Conservation (phyloP, 2,797 vertebrate species). For the Cossypha caffra region DNA sequence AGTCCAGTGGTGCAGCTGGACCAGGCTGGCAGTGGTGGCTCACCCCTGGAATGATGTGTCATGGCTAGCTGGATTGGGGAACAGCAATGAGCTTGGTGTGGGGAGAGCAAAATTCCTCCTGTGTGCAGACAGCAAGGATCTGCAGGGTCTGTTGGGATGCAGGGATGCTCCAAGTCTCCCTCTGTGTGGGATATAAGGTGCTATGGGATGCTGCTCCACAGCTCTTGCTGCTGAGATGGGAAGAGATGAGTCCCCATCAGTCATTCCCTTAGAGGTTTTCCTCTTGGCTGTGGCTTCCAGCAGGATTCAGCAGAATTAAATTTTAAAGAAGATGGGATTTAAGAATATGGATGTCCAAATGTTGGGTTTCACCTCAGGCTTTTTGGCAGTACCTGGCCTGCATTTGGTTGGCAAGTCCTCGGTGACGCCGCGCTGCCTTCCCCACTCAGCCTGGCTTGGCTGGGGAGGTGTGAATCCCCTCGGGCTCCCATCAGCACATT, state of each 20-base stretch:
- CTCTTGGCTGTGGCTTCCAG: slow-evolving; percentile 14
- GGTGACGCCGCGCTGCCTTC: not conserved
- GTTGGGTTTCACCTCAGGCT: slow-evolving; percentile 44
- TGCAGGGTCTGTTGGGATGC: not conserved
- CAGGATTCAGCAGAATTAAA: slow-evolving; percentile 13
- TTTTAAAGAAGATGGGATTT: not conserved
- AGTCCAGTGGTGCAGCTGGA: not conserved
- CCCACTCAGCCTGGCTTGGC: not conserved
- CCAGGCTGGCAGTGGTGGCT: not conserved
- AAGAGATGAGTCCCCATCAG: not conserved
- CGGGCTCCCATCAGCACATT: not conserved
- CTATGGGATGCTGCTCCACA: not conserved
- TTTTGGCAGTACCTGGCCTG: slow-evolving; percentile 52
- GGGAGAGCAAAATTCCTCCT: not conserved
- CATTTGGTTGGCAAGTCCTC: not conserved
- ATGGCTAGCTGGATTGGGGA: not conserved
- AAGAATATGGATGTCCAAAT: slow-evolving; percentile 63
- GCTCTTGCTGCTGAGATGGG: not conserved
- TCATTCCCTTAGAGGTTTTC: slow-evolving; percentile 7
- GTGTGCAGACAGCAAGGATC: not conserved
- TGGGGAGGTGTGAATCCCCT: slow-evolving; percentile 15
- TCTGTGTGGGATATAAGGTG: not conserved
- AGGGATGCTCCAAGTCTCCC: not conserved
- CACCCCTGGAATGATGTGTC: not conserved
- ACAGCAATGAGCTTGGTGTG: not conserved